Evolutionary conservation across 2,797 vertebrate genomes (phyloP), one percentile per base, ranked within the genome.

Genomic region (Enteromius unitaeniatus): DNA sequence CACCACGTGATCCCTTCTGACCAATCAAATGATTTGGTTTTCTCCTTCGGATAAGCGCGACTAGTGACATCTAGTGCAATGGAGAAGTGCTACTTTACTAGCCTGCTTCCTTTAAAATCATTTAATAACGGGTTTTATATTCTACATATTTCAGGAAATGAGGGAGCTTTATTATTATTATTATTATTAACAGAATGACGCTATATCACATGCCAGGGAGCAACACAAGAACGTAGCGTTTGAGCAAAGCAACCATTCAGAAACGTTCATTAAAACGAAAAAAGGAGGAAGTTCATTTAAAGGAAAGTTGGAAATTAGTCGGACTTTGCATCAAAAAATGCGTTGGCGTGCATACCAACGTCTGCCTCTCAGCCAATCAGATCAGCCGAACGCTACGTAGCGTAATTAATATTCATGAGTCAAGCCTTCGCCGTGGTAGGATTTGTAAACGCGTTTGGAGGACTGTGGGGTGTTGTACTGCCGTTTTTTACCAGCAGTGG

Each of bases 401-500:
- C 49, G 8, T 62, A 4, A 58, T 75, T 34, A 67, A 75, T 53
- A 74, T 79, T 80, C 37, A 75, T 77, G 72, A 68, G 65, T 7
- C 9, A 6, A 45, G 47, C 65, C 75, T 78, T 60, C 14, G 4
- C 75, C 4, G 26, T 81, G 58, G 72, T 72, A 78, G 60, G 64
- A 62, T 78, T 53, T 13, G 55, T 28, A 45, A 68, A n/a, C 26
- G 19, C 28, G 6, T 10, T 26, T 31, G 67, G 28, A 13, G 45
- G 42, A 55, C 51, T 34, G 15, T 80, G 9, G 67, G 14, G 37
- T 67, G 85, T 49, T 88, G 89, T 76, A 89, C 84, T 70, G 51
- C 86, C 37, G n/a, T 78, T 17, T 67, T 72, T 55, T 64, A 40
- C 78, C 89, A 82, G 74, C 79, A 87, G 86, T 77, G 81, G 84